Percentiles rank a stretch among this genome's conserved stretches.
Evolutionary conservation across 2,888 invertebrate genomes (phyloP).

Genomic region (Molorchus minor): DNA sequence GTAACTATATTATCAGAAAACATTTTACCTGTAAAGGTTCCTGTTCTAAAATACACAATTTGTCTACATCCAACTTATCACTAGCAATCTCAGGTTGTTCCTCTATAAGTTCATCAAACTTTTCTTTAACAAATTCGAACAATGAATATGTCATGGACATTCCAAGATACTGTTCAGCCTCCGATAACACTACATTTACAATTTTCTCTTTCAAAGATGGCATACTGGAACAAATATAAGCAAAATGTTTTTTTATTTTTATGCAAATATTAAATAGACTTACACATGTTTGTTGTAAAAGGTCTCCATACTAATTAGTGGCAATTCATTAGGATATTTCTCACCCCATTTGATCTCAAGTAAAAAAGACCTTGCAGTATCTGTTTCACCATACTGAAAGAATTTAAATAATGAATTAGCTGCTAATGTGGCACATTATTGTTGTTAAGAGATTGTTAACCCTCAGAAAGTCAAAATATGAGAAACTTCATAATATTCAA

Average conservation of each 20-base stretch:
- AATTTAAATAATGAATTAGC: not conserved
- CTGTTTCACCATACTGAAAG: conserved; percentile 82
- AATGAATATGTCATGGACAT: conserved; percentile 95
- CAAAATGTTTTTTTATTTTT: conserved; percentile 5
- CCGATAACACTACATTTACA: conserved; percentile 68
- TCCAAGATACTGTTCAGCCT: conserved; percentile 85
- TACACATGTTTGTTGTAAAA: conserved; percentile 95
- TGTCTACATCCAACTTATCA: conserved; percentile 65
- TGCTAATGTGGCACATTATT: no score
- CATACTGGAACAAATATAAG: no score
- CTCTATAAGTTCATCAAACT: conserved; percentile 73
- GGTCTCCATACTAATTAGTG: conserved; percentile 84
- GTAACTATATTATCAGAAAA: not conserved
- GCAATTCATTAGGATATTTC: conserved; percentile 85
- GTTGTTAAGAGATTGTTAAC: no score
- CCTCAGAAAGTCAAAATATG: no score
- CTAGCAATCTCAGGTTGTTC: conserved; percentile 71
- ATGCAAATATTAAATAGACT: conserved; percentile 65
- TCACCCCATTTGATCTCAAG: conserved; percentile 89
- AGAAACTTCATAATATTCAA: no score
- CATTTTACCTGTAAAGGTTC: conserved; percentile 55
- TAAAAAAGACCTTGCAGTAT: conserved; percentile 81
- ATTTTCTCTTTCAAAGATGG: conserved; percentile 77
- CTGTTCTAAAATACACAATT: conserved; percentile 62
- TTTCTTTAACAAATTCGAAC: conserved; percentile 91